Evolutionary conservation across 2,797 vertebrate species (phyloP), one percentile per base, ranked within the genome.

Genomic region (Anabas testudineus): DNA sequence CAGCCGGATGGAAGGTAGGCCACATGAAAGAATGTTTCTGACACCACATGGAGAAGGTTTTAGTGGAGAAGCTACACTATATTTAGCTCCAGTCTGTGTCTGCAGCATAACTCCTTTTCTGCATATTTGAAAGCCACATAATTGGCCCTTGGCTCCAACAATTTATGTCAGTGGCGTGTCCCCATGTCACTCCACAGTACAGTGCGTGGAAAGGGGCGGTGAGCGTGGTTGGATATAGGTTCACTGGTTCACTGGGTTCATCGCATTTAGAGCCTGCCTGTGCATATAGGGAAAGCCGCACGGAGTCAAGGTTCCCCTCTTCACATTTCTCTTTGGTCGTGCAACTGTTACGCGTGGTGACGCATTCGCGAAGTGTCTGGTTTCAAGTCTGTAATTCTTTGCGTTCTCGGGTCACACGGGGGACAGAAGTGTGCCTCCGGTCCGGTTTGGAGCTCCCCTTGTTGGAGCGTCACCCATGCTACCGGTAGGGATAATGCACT

Each of bases 1-100:
- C 97, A 14, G 97, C 97, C 2, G 97, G 97, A 75, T 98, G 97
- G 97, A 98, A 98, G 97, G 97, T 97, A 95, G 91, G 80, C 91
- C 85, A 86, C 76, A 71, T 64, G 68, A 68, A 49, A 76, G 48
- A 14, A 60, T 71, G n/a, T 55, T 13, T 63, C 51, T 68, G 10
- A 81, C 64, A 78, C 58, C 87, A 76, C 84, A 80, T 72, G 76
- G 41, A 39, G 42, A 60, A 52, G 62, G 53, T 73, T 80, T 82
- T 47, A 72, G 71, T 64, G 74, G 55, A 68, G 30, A 55, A 62
- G 61, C 82, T 39, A 30, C 45, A 41, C 82, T 84, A 78, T 76
- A 71, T 89, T 81, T 86, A 83, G 76, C n/a, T 36, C 14, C 14
- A 53, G 66, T 63, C 72, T 67, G 67, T 69, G 74, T 81, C 77